A percentile compares a stretch with the other conserved stretches of the same genome.
These are phyloP conservation scores for Beroe ovata DNA, from an alignment of 37 sponge, comb jelly and placozoan species.

Conservation along the genomic window DNA sequence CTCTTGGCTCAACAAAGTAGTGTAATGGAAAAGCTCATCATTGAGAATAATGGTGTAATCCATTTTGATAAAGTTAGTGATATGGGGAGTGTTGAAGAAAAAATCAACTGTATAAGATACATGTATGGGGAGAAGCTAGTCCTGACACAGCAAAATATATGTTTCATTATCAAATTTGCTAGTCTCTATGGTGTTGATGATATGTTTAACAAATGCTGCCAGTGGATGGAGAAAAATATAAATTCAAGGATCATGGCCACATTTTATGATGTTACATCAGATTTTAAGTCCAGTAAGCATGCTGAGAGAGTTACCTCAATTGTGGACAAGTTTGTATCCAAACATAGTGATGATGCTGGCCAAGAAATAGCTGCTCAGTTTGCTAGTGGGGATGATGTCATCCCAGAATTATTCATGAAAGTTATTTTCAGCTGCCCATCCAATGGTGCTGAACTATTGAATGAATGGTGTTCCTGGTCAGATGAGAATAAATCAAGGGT, in stretches of 20 bases:
- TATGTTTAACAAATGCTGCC: background rate
- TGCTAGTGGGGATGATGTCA: background rate
- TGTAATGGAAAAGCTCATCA: constrained; percentile 4
- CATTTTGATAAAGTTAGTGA: background rate
- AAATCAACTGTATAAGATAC: background rate
- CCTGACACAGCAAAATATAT: constrained; percentile 3
- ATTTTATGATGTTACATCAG: background rate
- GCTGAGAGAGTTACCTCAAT: background rate
- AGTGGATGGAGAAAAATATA: constrained; percentile 26
- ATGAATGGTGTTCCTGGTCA: background rate
- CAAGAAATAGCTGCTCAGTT: background rate
- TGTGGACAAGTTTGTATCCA: background rate
- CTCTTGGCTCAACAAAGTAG: constrained; percentile 34
- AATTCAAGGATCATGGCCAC: background rate
- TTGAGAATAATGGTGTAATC: background rate
- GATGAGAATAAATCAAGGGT: background rate
- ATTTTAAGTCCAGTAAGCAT: background rate
- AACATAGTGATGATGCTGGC: background rate
- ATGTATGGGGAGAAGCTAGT: constrained; percentile 35
- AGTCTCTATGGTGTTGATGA: constrained; percentile 55
- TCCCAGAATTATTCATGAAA: background rate
- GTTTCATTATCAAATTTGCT: background rate
- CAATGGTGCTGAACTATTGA: constrained; percentile 13
- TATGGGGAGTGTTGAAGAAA: background rate
- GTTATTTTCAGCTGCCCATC: background rate